Percentiles rank a stretch among this genome's conserved stretches.
phyloP scores from a whole-genome alignment of 1,140 invertebrate genomes.

The Pseudomyrmex concolor region DNA sequence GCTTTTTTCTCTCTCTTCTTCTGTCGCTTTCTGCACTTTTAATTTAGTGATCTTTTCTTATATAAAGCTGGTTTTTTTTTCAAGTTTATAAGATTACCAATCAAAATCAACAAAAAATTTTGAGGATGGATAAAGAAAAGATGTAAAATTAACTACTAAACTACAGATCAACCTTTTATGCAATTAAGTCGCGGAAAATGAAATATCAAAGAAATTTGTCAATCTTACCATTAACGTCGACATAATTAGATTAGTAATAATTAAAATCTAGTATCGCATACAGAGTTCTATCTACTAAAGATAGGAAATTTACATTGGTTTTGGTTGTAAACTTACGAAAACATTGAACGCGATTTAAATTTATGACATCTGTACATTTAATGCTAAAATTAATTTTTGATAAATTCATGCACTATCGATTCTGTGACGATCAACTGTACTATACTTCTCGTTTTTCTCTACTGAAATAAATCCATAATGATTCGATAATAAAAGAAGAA shows the following conservation, averaged over 20 bases:
- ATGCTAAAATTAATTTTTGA: too few relatives aligned
- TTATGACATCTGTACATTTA: too few relatives aligned
- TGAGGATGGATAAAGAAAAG: neutral
- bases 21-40: conserved; percentile 37
- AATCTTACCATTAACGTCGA: conserved; percentile 5
- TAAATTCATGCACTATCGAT: neutral
- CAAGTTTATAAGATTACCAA: conserved; percentile 60
- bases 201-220: conserved; percentile 2
- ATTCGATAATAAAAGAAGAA: too few relatives aligned
- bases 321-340: neutral
- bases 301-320: neutral
- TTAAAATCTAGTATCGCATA: neutral
- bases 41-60: conserved; percentile 38
- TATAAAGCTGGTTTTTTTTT: conserved; percentile 8
- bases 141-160: conserved; percentile 11
- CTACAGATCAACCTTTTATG: conserved; percentile 6
- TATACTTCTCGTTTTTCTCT: neutral
- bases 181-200: conserved; percentile 25
- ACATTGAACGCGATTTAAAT: neutral
- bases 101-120: conserved; percentile 34
- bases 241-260: neutral
- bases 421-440: too few relatives aligned
- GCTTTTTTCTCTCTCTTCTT: neutral
- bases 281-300: neutral
- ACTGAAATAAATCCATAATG: too few relatives aligned